Evolutionary conservation across 2,797 vertebrate species (phyloP).

Genomic region (Chelon labrosus): DNA sequence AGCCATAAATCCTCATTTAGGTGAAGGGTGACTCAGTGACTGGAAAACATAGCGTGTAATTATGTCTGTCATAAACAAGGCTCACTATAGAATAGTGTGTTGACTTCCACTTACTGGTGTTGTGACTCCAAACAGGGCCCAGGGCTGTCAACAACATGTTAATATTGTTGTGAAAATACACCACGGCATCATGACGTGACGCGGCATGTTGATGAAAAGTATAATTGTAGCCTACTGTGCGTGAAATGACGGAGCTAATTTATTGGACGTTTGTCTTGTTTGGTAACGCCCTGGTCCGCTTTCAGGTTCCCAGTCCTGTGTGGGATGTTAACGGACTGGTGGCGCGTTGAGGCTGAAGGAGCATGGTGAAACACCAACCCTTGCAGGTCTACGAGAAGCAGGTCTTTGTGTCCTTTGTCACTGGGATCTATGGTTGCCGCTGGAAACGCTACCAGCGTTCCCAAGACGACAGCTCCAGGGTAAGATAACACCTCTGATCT

Average conservation of each 20-base stretch:
- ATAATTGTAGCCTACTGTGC: constrained; percentile 13
- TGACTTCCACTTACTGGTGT: constrained; percentile 47
- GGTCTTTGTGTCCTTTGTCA: constrained; percentile 96
- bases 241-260: constrained; percentile 1
- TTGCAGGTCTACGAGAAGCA: constrained; percentile 99
- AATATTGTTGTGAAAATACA: constrained; percentile 55
- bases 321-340: constrained; percentile 87
- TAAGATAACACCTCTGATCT: constrained; percentile 69
- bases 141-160: constrained; percentile 45
- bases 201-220: constrained; percentile 3
- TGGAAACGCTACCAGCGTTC: constrained; percentile 99
- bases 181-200: constrained; percentile 19
- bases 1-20: constrained; percentile 11
- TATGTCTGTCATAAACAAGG: constrained; percentile 59
- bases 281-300: constrained; percentile 33
- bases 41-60: constrained; percentile 52
- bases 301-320: constrained; percentile 83
- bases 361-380: constrained; percentile 99
- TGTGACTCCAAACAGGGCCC: constrained; percentile 58
- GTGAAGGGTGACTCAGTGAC: constrained; percentile 26
- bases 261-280: constrained; percentile 6
- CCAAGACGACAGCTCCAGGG: constrained; percentile 96
- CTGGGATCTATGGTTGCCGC: constrained; percentile 97
- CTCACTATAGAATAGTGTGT: constrained; percentile 41
- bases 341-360: constrained; percentile 86